phyloP scores from a whole-genome alignment of 1,140 invertebrate species.

The Subanguina moxae region DNA sequence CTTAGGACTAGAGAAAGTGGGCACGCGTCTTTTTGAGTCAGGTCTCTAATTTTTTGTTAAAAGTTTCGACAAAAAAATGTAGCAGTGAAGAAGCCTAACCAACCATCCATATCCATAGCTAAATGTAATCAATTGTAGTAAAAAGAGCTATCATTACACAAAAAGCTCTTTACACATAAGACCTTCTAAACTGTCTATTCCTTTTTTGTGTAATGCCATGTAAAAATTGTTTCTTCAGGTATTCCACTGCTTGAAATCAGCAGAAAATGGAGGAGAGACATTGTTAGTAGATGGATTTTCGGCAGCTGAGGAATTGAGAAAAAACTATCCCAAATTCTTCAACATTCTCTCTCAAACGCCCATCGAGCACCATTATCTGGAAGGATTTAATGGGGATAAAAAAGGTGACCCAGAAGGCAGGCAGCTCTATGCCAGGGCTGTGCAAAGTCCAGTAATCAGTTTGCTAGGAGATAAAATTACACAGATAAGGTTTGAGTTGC shows the following conservation, averaged over 20 bases:
- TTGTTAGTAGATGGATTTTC: conserved; percentile 70
- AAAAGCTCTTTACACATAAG: too few relatives aligned
- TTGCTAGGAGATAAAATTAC: conserved; percentile 19
- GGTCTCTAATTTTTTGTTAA: too few relatives aligned
- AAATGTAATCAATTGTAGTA: too few relatives aligned
- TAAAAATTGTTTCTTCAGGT: conserved; percentile 61
- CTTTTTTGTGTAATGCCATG: too few relatives aligned
- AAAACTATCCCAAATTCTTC: conserved; percentile 64
- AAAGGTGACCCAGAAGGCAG: too few relatives aligned
- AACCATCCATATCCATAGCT: too few relatives aligned
- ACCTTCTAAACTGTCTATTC: too few relatives aligned
- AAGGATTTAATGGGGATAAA: background rate
- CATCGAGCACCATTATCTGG: conserved; percentile 67
- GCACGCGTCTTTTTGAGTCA: too few relatives aligned
- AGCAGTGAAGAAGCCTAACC: too few relatives aligned
- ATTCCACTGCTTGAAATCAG: conserved; percentile 69
- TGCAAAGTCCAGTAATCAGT: conserved; percentile 30
- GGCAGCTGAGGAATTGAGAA: conserved; percentile 65
- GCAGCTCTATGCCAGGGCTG: conserved; percentile 24
- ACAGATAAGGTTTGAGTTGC: conserved; percentile 26
- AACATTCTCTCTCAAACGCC: conserved; percentile 64
- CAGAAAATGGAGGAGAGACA: conserved; percentile 67
- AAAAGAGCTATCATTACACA: too few relatives aligned
- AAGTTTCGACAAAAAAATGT: too few relatives aligned
- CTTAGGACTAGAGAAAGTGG: too few relatives aligned